Evolutionary conservation across 2,113 vertebrate genomes (phyloP).

Genomic region (Sitta europaea): DNA sequence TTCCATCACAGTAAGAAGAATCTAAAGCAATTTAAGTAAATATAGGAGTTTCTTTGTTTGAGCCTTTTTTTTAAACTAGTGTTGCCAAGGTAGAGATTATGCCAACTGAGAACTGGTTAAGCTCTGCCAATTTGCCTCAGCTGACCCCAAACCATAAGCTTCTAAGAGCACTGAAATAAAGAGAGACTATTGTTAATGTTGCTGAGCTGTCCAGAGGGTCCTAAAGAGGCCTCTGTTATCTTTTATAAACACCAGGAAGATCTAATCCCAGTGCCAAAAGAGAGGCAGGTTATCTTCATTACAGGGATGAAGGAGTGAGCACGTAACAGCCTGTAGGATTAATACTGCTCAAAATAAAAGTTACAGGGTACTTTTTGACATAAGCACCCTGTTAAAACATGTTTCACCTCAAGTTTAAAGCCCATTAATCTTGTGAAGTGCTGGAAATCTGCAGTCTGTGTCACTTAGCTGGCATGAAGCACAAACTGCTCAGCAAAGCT

Average conservation of each 20-base stretch:
- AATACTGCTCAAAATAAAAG: neutral
- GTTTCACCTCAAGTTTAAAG: slow-evolving; percentile 12
- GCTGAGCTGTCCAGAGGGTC: neutral
- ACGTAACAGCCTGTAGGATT: neutral
- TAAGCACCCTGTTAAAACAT: neutral
- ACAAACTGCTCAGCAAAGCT: neutral
- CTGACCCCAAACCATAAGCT: neutral
- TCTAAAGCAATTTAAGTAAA: neutral
- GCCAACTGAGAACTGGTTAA: neutral
- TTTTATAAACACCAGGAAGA: slow-evolving; percentile 4
- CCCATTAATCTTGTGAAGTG: slow-evolving; percentile 24
- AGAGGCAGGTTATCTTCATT: slow-evolving; percentile 30
- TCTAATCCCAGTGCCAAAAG: slow-evolving; percentile 10
- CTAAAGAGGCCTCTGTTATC: neutral
- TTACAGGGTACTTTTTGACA: neutral
- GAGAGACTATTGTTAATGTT: neutral
- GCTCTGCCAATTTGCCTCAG: neutral
- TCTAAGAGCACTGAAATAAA: neutral
- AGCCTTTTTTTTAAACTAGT: neutral
- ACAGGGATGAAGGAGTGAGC: neutral
- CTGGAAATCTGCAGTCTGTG: neutral
- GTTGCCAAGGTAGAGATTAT: neutral
- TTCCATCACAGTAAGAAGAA: neutral
- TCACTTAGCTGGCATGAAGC: neutral
- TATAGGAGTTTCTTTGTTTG: neutral